These are phyloP conservation scores for Aphodius sticticus DNA, from an alignment of 2,888 invertebrate species.

Conservation along the genomic window DNA sequence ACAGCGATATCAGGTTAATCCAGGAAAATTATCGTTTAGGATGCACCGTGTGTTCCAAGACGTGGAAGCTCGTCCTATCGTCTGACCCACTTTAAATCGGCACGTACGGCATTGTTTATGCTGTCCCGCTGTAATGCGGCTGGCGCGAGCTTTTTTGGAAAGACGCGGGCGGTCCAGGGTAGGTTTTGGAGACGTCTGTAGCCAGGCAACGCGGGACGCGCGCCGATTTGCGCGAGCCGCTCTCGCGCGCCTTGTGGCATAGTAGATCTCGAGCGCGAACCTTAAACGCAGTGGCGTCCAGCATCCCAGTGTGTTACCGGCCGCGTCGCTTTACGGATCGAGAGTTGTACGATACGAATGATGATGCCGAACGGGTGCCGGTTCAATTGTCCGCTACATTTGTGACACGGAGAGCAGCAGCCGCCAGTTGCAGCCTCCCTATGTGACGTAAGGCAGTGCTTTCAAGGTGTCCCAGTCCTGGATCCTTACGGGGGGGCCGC, in stretches of 20 bases:
- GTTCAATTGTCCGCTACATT: slow-evolving; percentile 15
- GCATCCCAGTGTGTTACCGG: not conserved
- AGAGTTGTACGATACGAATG: not conserved
- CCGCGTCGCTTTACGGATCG: slow-evolving; percentile 11
- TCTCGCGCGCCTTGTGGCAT: not conserved
- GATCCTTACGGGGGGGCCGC: slow-evolving; percentile 63
- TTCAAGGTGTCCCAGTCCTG: slow-evolving; percentile 52
- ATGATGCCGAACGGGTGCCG: slow-evolving; percentile 24
- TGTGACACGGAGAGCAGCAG: slow-evolving; percentile 19
- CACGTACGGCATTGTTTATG: not conserved
- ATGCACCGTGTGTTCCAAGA: too few species aligned
- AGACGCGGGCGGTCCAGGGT: not conserved
- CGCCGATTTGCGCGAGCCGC: not conserved
- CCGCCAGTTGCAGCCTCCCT: slow-evolving; percentile 16
- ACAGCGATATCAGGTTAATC: too few species aligned
- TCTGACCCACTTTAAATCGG: not conserved
- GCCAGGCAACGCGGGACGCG: not conserved
- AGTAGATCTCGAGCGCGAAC: not conserved
- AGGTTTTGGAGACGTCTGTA: not conserved
- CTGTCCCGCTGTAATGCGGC: not conserved
- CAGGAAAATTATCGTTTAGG: too few species aligned
- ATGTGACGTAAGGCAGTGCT: slow-evolving; percentile 26
- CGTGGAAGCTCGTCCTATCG: too few species aligned
- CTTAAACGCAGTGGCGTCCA: not conserved
- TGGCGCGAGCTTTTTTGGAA: not conserved